These are phyloP conservation scores for Chaenocephalus aceratus DNA, from an alignment of 2,113 vertebrate genomes.

Conservation along the genomic window DNA sequence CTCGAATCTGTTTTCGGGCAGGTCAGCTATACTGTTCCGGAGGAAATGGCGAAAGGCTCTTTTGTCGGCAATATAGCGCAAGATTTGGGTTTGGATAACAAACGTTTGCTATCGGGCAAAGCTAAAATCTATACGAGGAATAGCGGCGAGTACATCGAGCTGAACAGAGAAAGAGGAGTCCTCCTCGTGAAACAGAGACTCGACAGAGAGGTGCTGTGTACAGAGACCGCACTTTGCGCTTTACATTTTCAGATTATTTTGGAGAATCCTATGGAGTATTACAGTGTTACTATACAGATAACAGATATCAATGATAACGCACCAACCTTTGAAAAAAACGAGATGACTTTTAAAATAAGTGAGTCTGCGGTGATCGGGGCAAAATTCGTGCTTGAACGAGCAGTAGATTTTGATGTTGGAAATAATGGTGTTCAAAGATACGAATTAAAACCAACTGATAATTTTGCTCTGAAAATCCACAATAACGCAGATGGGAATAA, in stretches of 20 bases:
- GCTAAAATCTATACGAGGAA: slow-evolving; percentile 72
- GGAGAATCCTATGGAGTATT: slow-evolving; percentile 83
- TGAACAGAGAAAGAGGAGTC: slow-evolving; percentile 68
- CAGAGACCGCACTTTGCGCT: slow-evolving; percentile 67
- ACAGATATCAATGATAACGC: slow-evolving; percentile 83
- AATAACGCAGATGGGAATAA: slow-evolving; percentile 38
- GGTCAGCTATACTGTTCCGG: slow-evolving; percentile 19
- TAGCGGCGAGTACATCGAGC: slow-evolving; percentile 73
- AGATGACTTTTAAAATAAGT: slow-evolving; percentile 7
- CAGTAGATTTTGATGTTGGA: slow-evolving; percentile 79
- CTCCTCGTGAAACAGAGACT: slow-evolving; percentile 78
- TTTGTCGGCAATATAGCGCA: slow-evolving; percentile 13
- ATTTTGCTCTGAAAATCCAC: slow-evolving; percentile 65
- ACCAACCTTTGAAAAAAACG: neutral
- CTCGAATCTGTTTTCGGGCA: neutral
- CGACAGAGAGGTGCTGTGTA: slow-evolving; percentile 83
- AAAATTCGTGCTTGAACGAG: slow-evolving; percentile 72
- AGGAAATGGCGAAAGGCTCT: slow-evolving; percentile 19
- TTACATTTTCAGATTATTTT: slow-evolving; percentile 80
- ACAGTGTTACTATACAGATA: slow-evolving; percentile 73
- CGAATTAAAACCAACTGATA: slow-evolving; percentile 62
- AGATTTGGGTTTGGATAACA: slow-evolving; percentile 34
- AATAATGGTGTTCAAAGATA: slow-evolving; percentile 79
- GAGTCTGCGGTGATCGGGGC: neutral
- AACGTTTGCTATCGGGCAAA: slow-evolving; percentile 72